Evolutionary conservation across 2,888 invertebrate genomes (phyloP).

Genomic region (Omphaloscelis lunosa): DNA sequence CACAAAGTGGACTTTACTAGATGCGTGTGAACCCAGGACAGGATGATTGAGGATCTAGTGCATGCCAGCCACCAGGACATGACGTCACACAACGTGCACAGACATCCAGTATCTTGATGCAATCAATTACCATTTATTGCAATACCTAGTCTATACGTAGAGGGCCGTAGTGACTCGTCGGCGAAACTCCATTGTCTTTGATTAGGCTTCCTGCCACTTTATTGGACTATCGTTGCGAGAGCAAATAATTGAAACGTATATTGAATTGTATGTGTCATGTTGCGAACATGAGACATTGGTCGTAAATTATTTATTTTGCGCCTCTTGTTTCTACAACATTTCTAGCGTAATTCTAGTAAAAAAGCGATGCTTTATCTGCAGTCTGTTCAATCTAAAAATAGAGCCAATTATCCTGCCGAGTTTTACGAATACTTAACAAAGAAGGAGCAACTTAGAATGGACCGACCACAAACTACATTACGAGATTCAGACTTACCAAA

Average conservation of each 20-base stretch:
- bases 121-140: conserved; percentile 74
- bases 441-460: conserved; percentile 79
- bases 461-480: conserved; percentile 81
- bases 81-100: conserved; percentile 69
- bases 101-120: conserved; percentile 71
- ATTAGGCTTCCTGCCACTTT: conserved; percentile 69
- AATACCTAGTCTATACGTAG: conserved; percentile 63
- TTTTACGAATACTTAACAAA: conserved; percentile 78
- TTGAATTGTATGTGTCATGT: conserved; percentile 55
- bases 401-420: conserved; percentile 77
- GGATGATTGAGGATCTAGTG: conserved; percentile 41
- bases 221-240: conserved; percentile 56
- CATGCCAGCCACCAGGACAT: conserved; percentile 65
- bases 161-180: conserved; percentile 53
- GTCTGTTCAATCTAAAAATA: conserved; percentile 57
- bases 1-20: conserved; percentile 21
- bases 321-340: conserved; percentile 6
- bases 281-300: conserved; percentile 44
- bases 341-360: conserved; percentile 10
- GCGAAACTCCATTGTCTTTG: conserved; percentile 69
- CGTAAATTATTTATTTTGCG: conserved; percentile 30
- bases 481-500: conserved; percentile 84
- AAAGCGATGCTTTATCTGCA: conserved; percentile 20
- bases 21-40: conserved; percentile 47
- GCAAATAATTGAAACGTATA: conserved; percentile 61